Evolutionary conservation across 2,797 vertebrate species (phyloP).

Genomic region (Neosilurus mollespiculum): DNA sequence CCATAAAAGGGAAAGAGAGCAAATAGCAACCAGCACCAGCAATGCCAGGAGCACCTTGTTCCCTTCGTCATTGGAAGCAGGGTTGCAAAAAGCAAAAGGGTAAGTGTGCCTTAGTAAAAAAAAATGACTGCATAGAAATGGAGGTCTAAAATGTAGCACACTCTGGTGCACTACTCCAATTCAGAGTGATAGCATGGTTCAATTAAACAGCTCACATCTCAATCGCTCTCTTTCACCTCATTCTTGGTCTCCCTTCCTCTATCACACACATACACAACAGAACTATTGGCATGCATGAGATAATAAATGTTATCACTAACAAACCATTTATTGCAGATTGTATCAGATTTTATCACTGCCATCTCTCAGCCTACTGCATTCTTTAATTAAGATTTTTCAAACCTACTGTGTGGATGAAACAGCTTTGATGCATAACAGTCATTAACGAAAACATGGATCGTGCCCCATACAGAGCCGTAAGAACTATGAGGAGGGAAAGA

Average conservation of each 20-base stretch:
- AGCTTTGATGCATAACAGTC: constrained; percentile 35
- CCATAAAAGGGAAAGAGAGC: constrained; percentile 27
- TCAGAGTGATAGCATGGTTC: constrained; percentile 32
- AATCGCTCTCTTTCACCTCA: background rate
- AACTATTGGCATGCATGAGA: background rate
- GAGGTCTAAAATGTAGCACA: constrained; percentile 45
- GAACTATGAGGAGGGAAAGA: background rate
- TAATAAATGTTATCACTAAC: background rate
- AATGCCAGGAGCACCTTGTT: constrained; percentile 6
- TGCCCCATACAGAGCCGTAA: constrained; percentile 17
- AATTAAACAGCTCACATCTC: constrained; percentile 37
- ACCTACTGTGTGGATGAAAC: constrained; percentile 29
- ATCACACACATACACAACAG: constrained; percentile 4
- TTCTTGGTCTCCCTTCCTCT: background rate
- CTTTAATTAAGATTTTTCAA: constrained; percentile 35
- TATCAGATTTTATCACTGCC: background rate
- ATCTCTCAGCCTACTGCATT: constrained; percentile 12
- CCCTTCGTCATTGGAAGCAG: constrained; percentile 25
- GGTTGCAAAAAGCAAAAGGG: background rate
- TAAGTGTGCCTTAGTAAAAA: constrained; percentile 36
- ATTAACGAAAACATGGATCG: constrained; percentile 25
- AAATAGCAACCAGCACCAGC: constrained; percentile 9
- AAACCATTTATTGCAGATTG: background rate
- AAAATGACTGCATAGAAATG: constrained; percentile 40
- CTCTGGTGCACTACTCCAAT: constrained; percentile 34